These are phyloP conservation scores for Idaea dimidiata DNA, from an alignment of 2,888 invertebrate genomes.

Conservation along the genomic window DNA sequence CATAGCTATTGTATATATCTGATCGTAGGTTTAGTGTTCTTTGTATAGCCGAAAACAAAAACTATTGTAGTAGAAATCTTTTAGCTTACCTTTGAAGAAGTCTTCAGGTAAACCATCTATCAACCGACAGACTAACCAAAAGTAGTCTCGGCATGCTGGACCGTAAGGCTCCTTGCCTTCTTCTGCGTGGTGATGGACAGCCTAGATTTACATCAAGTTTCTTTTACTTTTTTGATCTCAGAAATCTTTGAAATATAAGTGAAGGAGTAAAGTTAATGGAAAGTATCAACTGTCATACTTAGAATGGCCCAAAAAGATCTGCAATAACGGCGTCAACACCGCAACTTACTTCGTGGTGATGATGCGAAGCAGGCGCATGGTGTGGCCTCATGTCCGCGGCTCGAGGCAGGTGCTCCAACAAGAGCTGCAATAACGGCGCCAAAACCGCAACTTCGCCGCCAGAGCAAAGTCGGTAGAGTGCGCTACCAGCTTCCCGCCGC, in stretches of 20 bases:
- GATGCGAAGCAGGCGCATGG: constrained; percentile 42
- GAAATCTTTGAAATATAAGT: background rate
- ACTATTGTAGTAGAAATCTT: background rate
- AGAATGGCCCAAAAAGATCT: constrained; percentile 82
- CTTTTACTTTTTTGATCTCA: background rate
- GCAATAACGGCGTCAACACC: constrained; percentile 88
- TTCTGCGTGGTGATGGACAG: constrained; percentile 82
- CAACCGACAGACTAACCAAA: constrained; percentile 94
- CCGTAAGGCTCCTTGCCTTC: constrained; percentile 97
- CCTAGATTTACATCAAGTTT: constrained; percentile 43
- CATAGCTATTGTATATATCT: too few species aligned
- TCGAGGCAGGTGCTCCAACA: constrained; percentile 89
- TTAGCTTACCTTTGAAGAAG: constrained; percentile 83
- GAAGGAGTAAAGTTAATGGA: too few species aligned
- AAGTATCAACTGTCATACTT: background rate
- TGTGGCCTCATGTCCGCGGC: constrained; percentile 92
- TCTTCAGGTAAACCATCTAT: constrained; percentile 93
- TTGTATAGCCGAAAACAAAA: too few species aligned
- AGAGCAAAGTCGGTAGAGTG: constrained; percentile 93
- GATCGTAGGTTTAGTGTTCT: too few species aligned
- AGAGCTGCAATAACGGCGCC: constrained; percentile 89
- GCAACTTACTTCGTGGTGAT: constrained; percentile 71
- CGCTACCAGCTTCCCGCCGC: constrained; percentile 94
- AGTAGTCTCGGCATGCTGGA: constrained; percentile 96
- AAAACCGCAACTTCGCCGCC: constrained; percentile 84